Evolutionary conservation across 2,113 vertebrate species (phyloP).

Genomic region (Corvus cornix): DNA sequence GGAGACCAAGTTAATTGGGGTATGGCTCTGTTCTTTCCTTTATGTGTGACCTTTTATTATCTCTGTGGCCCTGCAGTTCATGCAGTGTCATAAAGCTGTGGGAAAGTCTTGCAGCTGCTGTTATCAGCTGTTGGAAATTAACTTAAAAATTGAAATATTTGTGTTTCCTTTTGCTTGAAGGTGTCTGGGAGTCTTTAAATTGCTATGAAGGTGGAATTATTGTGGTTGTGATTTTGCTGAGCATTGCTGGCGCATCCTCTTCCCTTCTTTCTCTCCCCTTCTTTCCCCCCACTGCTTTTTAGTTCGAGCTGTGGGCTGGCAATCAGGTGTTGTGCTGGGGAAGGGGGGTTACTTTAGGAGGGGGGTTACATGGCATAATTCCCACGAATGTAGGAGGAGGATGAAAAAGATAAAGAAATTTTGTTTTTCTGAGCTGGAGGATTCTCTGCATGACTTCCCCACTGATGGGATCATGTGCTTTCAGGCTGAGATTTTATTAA

Average conservation of each 20-base stretch:
- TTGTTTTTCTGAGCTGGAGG: conserved; percentile 79
- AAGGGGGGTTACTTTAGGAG: conserved; percentile 34
- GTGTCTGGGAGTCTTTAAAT: conserved; percentile 45
- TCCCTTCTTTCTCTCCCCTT: conserved; percentile 4
- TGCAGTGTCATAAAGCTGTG: conserved; percentile 69
- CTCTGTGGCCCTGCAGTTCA: conserved; percentile 64
- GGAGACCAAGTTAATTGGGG: conserved; percentile 76
- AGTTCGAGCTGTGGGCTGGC: conserved; percentile 1
- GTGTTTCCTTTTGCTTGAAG: conserved; percentile 59
- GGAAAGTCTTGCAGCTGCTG: conserved; percentile 52
- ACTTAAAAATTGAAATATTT: conserved; percentile 50
- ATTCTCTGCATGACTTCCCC: conserved; percentile 85
- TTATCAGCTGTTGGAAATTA: conserved; percentile 69
- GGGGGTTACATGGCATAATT: conserved; percentile 73
- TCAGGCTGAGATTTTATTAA: conserved; percentile 89
- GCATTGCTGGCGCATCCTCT: conserved; percentile 23
- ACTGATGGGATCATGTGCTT: conserved; percentile 86
- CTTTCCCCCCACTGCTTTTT: not conserved
- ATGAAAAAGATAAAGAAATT: conserved; percentile 82
- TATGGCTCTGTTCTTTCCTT: conserved; percentile 75
- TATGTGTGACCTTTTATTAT: conserved; percentile 75
- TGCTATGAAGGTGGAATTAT: conserved; percentile 49
- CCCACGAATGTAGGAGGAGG: conserved; percentile 76
- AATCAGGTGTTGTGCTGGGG: conserved; percentile 71
- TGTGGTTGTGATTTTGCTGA: conserved; percentile 24